Evolutionary conservation across 2,797 vertebrate species (phyloP).

Genomic region (Schizopygopsis pylzovi): DNA sequence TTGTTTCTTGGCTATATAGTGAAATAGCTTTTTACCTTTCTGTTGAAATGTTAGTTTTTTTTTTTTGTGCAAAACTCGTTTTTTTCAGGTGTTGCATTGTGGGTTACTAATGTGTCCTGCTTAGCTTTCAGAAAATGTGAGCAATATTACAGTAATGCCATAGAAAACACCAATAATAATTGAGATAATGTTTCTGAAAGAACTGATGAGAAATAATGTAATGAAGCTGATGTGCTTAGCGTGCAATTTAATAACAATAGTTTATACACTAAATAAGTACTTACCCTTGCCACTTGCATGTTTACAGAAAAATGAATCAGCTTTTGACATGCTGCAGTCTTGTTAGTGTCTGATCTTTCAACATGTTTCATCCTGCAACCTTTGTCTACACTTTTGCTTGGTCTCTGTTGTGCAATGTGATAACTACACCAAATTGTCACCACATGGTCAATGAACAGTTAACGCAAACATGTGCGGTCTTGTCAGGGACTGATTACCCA

Average conservation of each 20-base stretch:
- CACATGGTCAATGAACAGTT: conserved; percentile 53
- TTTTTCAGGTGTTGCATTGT: background rate
- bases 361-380: background rate
- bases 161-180: background rate
- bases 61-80: too few species aligned
- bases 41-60: background rate
- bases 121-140: background rate
- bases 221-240: background rate
- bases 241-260: background rate
- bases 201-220: background rate
- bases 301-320: background rate
- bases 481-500: conserved; percentile 49
- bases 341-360: background rate
- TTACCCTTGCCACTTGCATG: background rate
- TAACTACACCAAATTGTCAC: background rate
- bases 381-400: background rate
- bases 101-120: background rate
- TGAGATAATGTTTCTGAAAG: background rate
- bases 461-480: conserved; percentile 48
- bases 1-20: background rate
- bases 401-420: background rate
- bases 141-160: background rate
- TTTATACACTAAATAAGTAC: background rate
- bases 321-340: background rate
- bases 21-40: background rate